A percentile compares a stretch with the other conserved stretches of the same genome.
Evolutionary conservation across 1,140 invertebrate genomes (phyloP).

Genomic region (Orchestia grillus): DNA sequence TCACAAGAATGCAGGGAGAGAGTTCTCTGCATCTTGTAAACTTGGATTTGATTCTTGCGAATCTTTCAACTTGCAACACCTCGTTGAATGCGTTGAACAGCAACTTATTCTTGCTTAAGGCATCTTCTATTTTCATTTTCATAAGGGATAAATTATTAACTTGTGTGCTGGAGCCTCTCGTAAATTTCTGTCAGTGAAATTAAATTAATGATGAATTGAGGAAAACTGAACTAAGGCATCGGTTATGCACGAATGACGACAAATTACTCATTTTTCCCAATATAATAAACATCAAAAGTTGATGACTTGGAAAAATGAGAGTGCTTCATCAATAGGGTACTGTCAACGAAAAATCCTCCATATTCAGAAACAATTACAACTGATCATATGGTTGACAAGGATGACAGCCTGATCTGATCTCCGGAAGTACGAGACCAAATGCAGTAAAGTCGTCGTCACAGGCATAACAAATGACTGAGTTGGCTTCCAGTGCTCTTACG

Average conservation of each 20-base stretch:
- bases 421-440: not conserved
- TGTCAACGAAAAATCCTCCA: not conserved
- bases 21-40: not conserved
- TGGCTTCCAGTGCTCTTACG: no score
- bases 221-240: not conserved
- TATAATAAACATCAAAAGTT: not conserved
- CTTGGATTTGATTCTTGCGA: not conserved
- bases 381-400: not conserved
- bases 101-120: not conserved
- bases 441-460: not conserved
- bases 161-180: not conserved
- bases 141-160: not conserved
- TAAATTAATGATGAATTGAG: not conserved
- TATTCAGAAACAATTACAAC: not conserved
- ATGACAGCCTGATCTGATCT: not conserved
- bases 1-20: no score
- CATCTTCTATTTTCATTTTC: not conserved
- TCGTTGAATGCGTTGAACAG: not conserved
- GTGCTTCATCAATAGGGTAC: not conserved
- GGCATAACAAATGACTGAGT: not conserved
- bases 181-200: not conserved
- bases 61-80: not conserved
- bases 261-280: not conserved
- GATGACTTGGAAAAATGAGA: not conserved
- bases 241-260: not conserved